A percentile compares a stretch with the other conserved stretches of the same genome.
Evolutionary conservation across 1,140 invertebrate genomes (phyloP).

Genomic region (Drosophila sucinea): DNA sequence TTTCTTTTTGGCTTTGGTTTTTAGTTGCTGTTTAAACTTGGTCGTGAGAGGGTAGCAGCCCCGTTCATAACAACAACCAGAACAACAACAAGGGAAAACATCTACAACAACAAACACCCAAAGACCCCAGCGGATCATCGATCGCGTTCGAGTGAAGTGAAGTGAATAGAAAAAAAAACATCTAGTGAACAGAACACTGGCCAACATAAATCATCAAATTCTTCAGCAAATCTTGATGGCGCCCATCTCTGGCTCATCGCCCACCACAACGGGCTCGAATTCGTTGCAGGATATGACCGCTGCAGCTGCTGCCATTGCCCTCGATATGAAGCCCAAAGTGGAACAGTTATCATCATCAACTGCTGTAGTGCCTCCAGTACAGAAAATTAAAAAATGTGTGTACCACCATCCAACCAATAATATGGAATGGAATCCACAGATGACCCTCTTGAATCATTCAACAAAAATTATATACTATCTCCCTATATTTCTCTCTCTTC

Average conservation of each 20-base stretch:
- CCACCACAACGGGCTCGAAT: slow-evolving; percentile 55
- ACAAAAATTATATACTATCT: background rate
- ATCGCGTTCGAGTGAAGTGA: slow-evolving; percentile 13
- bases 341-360: slow-evolving; percentile 32
- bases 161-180: slow-evolving; percentile 20
- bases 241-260: slow-evolving; percentile 44
- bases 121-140: background rate
- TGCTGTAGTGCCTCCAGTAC: slow-evolving; percentile 46
- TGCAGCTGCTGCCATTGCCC: slow-evolving; percentile 64
- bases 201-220: slow-evolving; percentile 45
- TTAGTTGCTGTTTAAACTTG: slow-evolving; percentile 82
- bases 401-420: slow-evolving; percentile 23
- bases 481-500: slow-evolving; percentile 6
- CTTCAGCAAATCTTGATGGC: slow-evolving; percentile 65
- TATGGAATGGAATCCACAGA: background rate
- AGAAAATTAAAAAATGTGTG: slow-evolving; percentile 80
- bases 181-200: slow-evolving; percentile 21
- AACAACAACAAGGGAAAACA: slow-evolving; percentile 17
- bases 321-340: slow-evolving; percentile 72
- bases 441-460: no score
- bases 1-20: slow-evolving; percentile 73
- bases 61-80: slow-evolving; percentile 35
- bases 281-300: slow-evolving; percentile 72
- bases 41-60: slow-evolving; percentile 82
- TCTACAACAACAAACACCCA: background rate